phyloP scores from a whole-genome alignment of 2,888 invertebrate genomes.

The Achlya flavicornis region DNA sequence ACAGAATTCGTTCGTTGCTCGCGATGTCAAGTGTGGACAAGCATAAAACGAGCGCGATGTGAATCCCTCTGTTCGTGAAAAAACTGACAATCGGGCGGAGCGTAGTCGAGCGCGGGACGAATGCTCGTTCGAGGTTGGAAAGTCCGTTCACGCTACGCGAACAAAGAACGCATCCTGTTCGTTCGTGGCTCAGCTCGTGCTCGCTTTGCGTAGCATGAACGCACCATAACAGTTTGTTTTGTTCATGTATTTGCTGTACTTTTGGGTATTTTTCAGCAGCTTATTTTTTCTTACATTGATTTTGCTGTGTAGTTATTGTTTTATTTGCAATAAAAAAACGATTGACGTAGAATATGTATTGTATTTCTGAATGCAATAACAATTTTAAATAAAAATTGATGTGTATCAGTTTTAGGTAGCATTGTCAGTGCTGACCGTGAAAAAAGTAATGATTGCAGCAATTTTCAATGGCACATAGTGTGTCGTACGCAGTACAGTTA shows the following conservation, averaged over 20 bases:
- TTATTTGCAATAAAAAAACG: neutral
- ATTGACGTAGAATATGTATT: neutral
- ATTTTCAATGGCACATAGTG: conserved; percentile 47
- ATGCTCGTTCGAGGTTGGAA: too few relatives aligned
- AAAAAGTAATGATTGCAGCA: conserved; percentile 41
- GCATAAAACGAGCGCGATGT: too few relatives aligned
- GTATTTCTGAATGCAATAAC: neutral
- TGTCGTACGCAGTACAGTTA: conserved; percentile 44
- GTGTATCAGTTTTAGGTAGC: conserved; percentile 4
- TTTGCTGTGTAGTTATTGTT: neutral
- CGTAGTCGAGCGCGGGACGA: too few relatives aligned
- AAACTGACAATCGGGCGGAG: too few relatives aligned
- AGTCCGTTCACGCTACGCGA: too few relatives aligned
- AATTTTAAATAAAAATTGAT: neutral
- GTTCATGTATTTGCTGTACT: neutral
- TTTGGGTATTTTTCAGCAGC: neutral
- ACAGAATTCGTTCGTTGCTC: too few relatives aligned
- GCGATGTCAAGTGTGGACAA: too few relatives aligned
- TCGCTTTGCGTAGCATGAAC: too few relatives aligned
- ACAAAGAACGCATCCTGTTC: too few relatives aligned
- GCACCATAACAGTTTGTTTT: neutral
- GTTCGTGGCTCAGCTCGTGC: too few relatives aligned
- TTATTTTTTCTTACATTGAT: neutral
- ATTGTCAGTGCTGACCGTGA: conserved; percentile 38
- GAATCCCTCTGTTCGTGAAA: too few relatives aligned